Base-by-base conservation (phyloP, 2,113 vertebrate genomes). In the Misgurnus mizolepis region DNA sequence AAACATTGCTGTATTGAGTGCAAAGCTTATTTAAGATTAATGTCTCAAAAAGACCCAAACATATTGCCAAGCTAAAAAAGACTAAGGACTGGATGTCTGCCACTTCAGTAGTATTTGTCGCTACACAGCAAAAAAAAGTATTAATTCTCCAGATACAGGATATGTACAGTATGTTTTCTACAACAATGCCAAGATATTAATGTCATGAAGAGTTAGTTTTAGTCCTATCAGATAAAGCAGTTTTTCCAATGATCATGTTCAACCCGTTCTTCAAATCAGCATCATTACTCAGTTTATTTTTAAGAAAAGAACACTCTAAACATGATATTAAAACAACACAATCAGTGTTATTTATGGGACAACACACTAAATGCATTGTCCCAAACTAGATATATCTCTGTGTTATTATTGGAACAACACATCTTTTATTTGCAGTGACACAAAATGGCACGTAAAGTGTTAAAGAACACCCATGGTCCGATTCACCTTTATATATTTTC, bases 121-220 rank as follows among this genome's bases (percentile, higher is more conserved):
- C 2, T 12, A 7, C 11, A 58, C n/a, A 72, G 50, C 69, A 50
- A 56, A 56, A 34, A 58, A 41, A 58, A 61, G 71, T 6, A 73
- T 73, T 60, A 43, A 45, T 27, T 2, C 43, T 73, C n/a, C 71
- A 73, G 69, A 72, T 45, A 12, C 6, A 61, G 14, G 55, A 10
- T 60, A 43, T 43, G n/a, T 8, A 58, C 7, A 47, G 10, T 7
- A 8, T n/a, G 40, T 15, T 2, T 3, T 61, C n/a, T 45, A 43
- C 41, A 73, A 73, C n/a, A 73, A 73, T 45, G n/a, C 55, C 55
- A 60, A 10, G n/a, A 73, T 73, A 73, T 60, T 73, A 43, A 60
- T 15, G 4, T 6, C 55, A 72, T 41, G 53, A 22, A 22, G 22
- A 39, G 5, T 10, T 8, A 53, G 50, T 14, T 53, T 50, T 5